Percentiles rank a stretch among this genome's conserved stretches.
These are phyloP conservation scores for Alcedo atthis DNA, from an alignment of 2,797 vertebrate species.

Conservation along the genomic window DNA sequence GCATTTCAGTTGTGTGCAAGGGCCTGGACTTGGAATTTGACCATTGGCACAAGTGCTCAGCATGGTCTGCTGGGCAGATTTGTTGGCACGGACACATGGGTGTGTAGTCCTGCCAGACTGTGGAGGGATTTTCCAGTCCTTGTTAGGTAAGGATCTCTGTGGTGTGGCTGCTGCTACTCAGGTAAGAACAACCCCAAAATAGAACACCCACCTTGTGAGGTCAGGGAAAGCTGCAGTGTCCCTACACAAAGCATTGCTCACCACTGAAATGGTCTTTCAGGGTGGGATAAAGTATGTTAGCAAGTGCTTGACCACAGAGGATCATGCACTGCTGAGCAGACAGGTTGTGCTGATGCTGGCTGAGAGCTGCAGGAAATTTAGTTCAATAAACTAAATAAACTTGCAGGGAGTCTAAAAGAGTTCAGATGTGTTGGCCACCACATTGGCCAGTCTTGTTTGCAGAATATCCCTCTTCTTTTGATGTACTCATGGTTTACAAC, in stretches of 20 bases:
- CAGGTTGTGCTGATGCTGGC: background rate
- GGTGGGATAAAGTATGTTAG: background rate
- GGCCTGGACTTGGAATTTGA: conserved; percentile 26
- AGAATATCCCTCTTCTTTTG: background rate
- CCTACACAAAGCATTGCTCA: background rate
- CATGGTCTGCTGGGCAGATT: conserved; percentile 37
- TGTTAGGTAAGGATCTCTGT: background rate
- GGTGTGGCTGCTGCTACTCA: background rate
- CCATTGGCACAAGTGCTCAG: background rate
- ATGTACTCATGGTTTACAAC: background rate
- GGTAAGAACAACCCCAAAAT: background rate
- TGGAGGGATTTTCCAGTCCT: conserved; percentile 56
- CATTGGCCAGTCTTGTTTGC: background rate
- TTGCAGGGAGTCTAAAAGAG: rapidly evolving
- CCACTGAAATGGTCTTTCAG: background rate
- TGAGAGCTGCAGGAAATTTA: background rate
- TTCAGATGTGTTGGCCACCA: background rate
- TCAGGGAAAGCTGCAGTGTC: background rate
- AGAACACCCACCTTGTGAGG: background rate
- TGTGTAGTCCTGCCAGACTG: background rate
- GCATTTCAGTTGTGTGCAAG: background rate
- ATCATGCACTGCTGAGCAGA: rapidly evolving
- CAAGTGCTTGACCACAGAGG: background rate
- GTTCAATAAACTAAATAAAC: background rate
- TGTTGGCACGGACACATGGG: background rate